Evolutionary conservation across 2,113 vertebrate genomes (phyloP), one percentile per base, ranked within the genome.

Genomic region (Lathamus discolor): DNA sequence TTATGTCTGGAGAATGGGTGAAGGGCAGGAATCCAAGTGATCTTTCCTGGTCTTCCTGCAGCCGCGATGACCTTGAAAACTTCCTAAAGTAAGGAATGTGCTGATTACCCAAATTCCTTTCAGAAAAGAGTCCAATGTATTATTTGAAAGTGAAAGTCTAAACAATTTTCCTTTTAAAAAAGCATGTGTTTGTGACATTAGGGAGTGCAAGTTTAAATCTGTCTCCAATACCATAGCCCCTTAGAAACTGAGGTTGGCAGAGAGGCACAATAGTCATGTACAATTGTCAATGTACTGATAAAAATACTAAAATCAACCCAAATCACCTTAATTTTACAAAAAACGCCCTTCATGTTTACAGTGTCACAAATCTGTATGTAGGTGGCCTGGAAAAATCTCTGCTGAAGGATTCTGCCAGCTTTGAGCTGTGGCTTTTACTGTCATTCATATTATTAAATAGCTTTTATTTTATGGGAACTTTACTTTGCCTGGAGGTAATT

Each of bases 1-100:
- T 99, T 94, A 99, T 99, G 99, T 99, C 99, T 5, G 99, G 99
- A 90, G 99, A 99, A 85, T 99, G 99, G 99, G 98, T 99, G 91
- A 99, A 99, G 92, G 99, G 99, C 64, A 98, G 99, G 69, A 99
- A 99, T 94, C 99, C 99, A 95, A 99, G 99, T 29, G 99, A 99
- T 96, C 98, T 99, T 20, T 99, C 99, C 57, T 99, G 99, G 99
- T 99, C 99, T 33, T 98, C 99, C 61, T 99, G 99, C 97, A 99
- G 99, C 94, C 98, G 98, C 4, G 98, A 99, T 1, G 99, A 99
- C 97, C 98, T 99, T 22, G 99, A 99, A 92, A 99, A 98, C 91
- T 99, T 99, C 97, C 98, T 99, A 88, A 99, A 99, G 99, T 99
- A 96, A 98, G 98, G 51, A 51, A 25, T 93, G 37, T 63, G 41